Evolutionary conservation across 2,888 invertebrate genomes (phyloP).

Genomic region (Syritta pipiens): DNA sequence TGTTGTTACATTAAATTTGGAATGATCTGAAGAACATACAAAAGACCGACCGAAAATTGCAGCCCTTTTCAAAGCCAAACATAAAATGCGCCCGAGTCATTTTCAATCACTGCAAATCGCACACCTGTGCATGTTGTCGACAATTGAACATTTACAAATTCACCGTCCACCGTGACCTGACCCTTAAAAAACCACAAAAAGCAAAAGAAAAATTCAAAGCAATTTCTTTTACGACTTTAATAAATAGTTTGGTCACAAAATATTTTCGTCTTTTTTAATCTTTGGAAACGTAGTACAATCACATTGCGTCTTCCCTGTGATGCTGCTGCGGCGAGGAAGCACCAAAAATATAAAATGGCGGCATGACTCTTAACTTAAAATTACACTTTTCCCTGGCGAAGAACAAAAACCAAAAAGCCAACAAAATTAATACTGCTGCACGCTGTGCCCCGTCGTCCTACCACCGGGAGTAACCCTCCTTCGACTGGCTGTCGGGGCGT

Average conservation of each 20-base stretch:
- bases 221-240: too few species aligned
- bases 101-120: too few species aligned
- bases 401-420: conserved; percentile 33
- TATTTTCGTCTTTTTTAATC: conserved; percentile 31
- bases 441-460: conserved; percentile 5
- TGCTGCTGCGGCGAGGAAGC: background rate
- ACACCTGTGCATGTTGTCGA: too few species aligned
- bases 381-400: conserved; percentile 26
- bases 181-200: too few species aligned
- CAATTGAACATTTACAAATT: too few species aligned
- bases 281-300: conserved; percentile 54
- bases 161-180: too few species aligned
- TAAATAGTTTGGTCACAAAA: background rate
- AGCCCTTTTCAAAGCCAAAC: too few species aligned
- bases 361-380: conserved; percentile 28
- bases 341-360: conserved; percentile 10
- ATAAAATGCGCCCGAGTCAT: too few species aligned
- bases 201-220: too few species aligned
- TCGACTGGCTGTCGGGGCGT: conserved; percentile 70
- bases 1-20: too few species aligned
- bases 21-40: too few species aligned
- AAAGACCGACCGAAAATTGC: too few species aligned
- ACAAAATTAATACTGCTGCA: conserved; percentile 38
- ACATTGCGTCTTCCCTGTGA: conserved; percentile 12
- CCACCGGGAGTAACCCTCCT: conserved; percentile 48